These are phyloP conservation scores for Tetrapedia diversipes DNA, from an alignment of 2,888 invertebrate species.

Conservation along the genomic window DNA sequence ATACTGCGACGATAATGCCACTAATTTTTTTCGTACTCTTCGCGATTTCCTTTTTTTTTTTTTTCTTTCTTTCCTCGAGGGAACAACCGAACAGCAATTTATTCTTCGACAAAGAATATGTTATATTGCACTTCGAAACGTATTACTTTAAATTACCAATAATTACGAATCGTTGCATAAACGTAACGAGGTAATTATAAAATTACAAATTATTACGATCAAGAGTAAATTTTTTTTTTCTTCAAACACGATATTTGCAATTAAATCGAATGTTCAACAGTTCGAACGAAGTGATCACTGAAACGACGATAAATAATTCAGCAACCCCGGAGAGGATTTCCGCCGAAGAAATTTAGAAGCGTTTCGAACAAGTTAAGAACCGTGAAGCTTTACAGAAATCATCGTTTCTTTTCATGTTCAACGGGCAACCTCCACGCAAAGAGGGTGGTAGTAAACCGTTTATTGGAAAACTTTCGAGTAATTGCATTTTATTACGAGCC, in stretches of 20 bases:
- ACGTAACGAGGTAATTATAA: too few relatives aligned
- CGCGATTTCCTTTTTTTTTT: background rate
- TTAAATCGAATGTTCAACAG: background rate
- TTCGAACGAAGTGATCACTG: background rate
- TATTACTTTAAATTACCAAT: too few relatives aligned
- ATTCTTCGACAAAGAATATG: too few relatives aligned
- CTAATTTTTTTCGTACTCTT: background rate
- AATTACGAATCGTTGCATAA: too few relatives aligned
- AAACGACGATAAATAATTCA: constrained; percentile 12
- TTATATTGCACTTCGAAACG: too few relatives aligned
- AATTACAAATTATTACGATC: too few relatives aligned
- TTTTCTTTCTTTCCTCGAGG: too few relatives aligned
- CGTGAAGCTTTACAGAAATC: constrained; percentile 14
- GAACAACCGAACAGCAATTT: too few relatives aligned
- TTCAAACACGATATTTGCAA: background rate
- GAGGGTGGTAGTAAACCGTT: background rate
- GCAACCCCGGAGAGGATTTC: background rate
- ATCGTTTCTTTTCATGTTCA: constrained; percentile 17
- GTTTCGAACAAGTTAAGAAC: background rate
- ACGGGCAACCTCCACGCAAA: background rate
- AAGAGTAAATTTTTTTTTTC: too few relatives aligned
- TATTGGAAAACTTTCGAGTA: constrained; percentile 6
- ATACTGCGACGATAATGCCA: background rate
- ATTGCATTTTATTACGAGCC: constrained; percentile 16
- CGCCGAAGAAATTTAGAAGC: background rate